These are phyloP conservation scores for Hemibates koningsi DNA, from an alignment of 2,113 vertebrate genomes.

Conservation along the genomic window DNA sequence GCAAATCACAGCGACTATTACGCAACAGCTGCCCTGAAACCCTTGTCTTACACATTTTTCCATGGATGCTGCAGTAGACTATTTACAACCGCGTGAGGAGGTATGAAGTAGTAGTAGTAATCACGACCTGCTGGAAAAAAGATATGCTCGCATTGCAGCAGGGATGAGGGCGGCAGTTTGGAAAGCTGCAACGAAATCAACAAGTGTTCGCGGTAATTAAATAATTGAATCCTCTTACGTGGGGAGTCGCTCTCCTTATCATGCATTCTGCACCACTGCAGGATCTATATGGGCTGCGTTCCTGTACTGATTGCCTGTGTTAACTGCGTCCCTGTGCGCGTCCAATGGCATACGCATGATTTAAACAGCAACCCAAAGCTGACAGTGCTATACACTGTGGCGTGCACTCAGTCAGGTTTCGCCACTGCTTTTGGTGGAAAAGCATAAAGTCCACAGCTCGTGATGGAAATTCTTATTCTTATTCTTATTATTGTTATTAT, in stretches of 20 bases:
- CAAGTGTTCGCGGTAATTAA: neutral
- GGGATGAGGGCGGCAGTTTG: neutral
- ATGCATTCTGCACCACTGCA: neutral
- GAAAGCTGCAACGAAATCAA: neutral
- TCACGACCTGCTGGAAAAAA: neutral
- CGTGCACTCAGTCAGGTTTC: neutral
- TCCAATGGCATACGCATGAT: neutral
- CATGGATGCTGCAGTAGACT: neutral
- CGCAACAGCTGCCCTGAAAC: neutral
- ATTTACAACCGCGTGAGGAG: neutral
- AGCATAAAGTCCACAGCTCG: accelerated
- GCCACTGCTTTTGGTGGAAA: neutral
- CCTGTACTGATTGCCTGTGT: neutral
- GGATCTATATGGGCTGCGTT: neutral
- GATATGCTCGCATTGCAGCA: neutral
- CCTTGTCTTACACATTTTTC: neutral
- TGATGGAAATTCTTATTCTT: neutral
- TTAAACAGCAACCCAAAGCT: neutral
- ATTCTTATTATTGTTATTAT: accelerated
- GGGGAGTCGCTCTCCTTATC: neutral
- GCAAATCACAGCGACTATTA: neutral
- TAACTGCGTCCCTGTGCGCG: neutral
- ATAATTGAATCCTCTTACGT: neutral
- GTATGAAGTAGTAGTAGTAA: neutral
- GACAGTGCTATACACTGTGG: neutral